phyloP scores from a whole-genome alignment of 2,797 vertebrate species.

The Gymnothorax reevesii region DNA sequence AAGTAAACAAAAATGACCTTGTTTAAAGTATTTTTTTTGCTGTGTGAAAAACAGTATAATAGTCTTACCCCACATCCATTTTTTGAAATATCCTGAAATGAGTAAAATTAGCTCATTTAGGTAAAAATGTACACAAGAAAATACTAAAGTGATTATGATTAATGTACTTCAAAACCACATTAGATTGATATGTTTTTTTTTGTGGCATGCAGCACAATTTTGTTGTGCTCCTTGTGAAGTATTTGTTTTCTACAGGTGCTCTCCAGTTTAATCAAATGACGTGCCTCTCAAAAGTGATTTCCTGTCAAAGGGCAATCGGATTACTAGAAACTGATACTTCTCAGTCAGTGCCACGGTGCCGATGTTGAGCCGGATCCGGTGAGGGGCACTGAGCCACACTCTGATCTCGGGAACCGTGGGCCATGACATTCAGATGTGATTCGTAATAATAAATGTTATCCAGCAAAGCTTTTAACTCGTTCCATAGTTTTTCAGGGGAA shows the following conservation, averaged over 20 bases:
- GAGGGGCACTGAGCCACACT: slow-evolving; percentile 74
- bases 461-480: slow-evolving; percentile 79
- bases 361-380: slow-evolving; percentile 69
- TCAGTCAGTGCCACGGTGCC: slow-evolving; percentile 74
- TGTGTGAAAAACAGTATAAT: too few species aligned
- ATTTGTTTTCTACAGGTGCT: background rate
- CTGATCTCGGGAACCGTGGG: slow-evolving; percentile 67
- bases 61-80: too few species aligned
- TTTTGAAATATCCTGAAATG: too few species aligned
- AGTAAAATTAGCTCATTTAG: too few species aligned
- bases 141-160: too few species aligned
- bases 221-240: background rate
- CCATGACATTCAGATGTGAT: slow-evolving; percentile 76
- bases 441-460: slow-evolving; percentile 83
- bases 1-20: too few species aligned
- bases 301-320: slow-evolving; percentile 65
- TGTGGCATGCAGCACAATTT: too few species aligned
- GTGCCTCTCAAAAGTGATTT: slow-evolving; percentile 10
- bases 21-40: too few species aligned
- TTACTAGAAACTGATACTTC: slow-evolving; percentile 73
- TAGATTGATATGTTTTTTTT: too few species aligned
- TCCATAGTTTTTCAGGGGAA: slow-evolving; percentile 71
- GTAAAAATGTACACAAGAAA: too few species aligned
- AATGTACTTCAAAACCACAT: too few species aligned
- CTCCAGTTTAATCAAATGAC: slow-evolving; percentile 22